Conservation (phyloP, 2,797 vertebrate genomes). For the Hippoglossus hippoglossus region DNA sequence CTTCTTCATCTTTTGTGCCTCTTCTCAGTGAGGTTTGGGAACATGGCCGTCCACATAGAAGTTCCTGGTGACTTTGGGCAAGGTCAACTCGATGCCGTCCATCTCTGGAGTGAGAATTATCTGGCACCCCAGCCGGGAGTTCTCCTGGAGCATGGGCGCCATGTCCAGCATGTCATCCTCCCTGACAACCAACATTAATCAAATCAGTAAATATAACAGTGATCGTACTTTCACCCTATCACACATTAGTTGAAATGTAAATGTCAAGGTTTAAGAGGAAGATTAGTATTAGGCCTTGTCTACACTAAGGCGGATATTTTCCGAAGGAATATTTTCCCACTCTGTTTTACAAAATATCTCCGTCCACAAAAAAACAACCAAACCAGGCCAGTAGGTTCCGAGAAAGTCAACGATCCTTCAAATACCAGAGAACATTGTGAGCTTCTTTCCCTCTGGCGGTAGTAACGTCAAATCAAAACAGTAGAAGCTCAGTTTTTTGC, state of each 20-base stretch:
- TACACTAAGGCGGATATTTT: too few species aligned
- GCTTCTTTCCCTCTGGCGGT: too few species aligned
- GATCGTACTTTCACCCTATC: not conserved
- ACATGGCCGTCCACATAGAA: conserved; percentile 95
- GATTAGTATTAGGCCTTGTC: not conserved
- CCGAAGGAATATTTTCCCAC: too few species aligned
- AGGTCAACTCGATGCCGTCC: conserved; percentile 89
- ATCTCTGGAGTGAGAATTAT: conserved; percentile 86
- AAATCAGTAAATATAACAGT: conserved; percentile 14
- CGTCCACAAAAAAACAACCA: too few species aligned
- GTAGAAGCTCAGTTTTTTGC: too few species aligned
- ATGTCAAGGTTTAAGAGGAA: not conserved
- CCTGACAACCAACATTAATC: conserved; percentile 68
- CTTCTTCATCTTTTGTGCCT: not conserved
- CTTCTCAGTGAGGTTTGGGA: conserved; percentile 91
- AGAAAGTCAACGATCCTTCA: too few species aligned
- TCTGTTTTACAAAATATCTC: too few species aligned
- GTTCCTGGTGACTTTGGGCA: conserved; percentile 94
- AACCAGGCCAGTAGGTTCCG: too few species aligned
- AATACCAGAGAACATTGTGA: too few species aligned
- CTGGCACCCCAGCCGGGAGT: conserved; percentile 93
- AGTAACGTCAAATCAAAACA: too few species aligned
- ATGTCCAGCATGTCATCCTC: conserved; percentile 96
- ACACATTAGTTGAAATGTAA: not conserved
- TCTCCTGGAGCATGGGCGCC: conserved; percentile 92